phyloP scores from a whole-genome alignment of 2,113 vertebrate species.

The Manacus vitellinus region DNA sequence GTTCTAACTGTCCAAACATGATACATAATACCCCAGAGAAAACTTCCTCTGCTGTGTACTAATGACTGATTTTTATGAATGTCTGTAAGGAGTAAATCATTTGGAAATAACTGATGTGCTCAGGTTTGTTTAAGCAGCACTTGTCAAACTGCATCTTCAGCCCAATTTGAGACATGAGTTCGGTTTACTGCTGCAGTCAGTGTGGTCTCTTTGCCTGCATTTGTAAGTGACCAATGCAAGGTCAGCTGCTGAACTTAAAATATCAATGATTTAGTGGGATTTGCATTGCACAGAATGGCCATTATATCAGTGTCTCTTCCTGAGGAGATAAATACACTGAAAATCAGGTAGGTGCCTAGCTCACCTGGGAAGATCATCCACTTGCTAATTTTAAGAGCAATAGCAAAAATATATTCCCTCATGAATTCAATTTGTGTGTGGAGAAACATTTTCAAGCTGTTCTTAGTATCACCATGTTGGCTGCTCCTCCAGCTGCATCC shows the following conservation, averaged over 20 bases:
- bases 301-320: background rate
- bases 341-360: background rate
- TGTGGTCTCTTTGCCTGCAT: background rate
- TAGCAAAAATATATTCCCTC: background rate
- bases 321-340: background rate
- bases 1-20: constrained; percentile 65
- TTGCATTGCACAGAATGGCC: background rate
- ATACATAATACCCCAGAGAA: constrained; percentile 58
- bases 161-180: background rate
- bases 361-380: background rate
- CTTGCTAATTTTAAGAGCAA: background rate
- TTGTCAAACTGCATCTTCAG: constrained; percentile 36
- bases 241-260: background rate
- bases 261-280: background rate
- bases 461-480: background rate
- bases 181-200: background rate
- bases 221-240: background rate
- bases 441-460: constrained; percentile 1
- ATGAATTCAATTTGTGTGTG: background rate
- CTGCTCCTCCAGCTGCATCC: background rate
- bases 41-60: background rate
- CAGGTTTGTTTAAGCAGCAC: constrained; percentile 39
- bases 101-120: constrained; percentile 26
- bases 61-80: constrained; percentile 41
- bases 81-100: constrained; percentile 45